Evolutionary conservation across 2,888 invertebrate species (phyloP).

Genomic region (Ornithoptera alexandrae): DNA sequence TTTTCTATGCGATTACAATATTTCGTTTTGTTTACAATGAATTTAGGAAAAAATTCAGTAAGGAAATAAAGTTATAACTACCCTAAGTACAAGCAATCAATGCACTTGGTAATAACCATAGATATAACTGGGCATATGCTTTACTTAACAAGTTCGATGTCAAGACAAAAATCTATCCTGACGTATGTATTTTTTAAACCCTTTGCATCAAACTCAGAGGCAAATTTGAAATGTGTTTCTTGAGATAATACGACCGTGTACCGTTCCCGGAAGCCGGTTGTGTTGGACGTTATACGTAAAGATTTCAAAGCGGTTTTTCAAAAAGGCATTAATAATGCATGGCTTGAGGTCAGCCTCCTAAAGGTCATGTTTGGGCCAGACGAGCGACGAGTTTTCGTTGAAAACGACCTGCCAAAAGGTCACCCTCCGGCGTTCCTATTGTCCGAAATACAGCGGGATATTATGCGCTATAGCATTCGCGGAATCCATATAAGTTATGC

Average conservation of each 20-base stretch:
- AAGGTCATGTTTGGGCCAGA: slow-evolving; percentile 59
- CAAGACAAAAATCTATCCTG: no score
- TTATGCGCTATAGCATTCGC: slow-evolving; percentile 14
- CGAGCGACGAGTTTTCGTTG: slow-evolving; percentile 49
- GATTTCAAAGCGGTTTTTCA: slow-evolving; percentile 38
- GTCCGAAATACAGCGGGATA: slow-evolving; percentile 44
- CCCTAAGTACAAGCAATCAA: no score
- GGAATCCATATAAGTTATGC: slow-evolving; percentile 5
- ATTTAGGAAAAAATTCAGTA: no score
- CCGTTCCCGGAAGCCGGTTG: slow-evolving; percentile 26
- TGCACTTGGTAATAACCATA: no score
- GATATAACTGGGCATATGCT: no score
- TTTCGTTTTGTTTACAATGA: no score
- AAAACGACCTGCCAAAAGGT: slow-evolving; percentile 56
- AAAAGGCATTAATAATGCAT: slow-evolving; percentile 60
- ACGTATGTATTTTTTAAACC: no score
- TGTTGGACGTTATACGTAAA: slow-evolving; percentile 28
- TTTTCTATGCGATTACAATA: neutral
- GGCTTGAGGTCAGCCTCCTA: slow-evolving; percentile 50
- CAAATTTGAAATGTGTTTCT: neutral
- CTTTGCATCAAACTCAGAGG: neutral
- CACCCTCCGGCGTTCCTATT: slow-evolving; percentile 50
- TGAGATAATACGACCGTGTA: neutral
- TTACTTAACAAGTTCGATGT: no score
- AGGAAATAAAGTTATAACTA: no score